Percentiles rank a stretch among this genome's conserved stretches.
phyloP scores from a whole-genome alignment of 2,888 invertebrate species.

The Patella caerulea region DNA sequence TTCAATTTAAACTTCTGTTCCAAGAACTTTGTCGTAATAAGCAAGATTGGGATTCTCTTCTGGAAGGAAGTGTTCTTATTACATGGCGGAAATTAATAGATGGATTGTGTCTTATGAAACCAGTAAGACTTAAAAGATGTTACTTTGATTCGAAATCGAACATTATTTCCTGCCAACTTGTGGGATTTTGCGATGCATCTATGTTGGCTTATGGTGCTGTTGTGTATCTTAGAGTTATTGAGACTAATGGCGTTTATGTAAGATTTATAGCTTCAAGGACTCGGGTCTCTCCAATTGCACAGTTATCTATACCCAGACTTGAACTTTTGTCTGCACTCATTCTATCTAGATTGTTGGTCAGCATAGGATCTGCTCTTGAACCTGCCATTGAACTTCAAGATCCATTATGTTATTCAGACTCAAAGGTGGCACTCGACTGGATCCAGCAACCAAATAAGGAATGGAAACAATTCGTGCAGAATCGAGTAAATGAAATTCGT shows the following conservation, averaged over 20 bases:
- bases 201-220: background rate
- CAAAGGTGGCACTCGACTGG: background rate
- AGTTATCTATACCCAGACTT: background rate
- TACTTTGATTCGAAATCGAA: background rate
- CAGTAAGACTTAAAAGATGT: background rate
- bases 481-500: background rate
- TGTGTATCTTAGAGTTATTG: background rate
- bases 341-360: background rate
- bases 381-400: background rate
- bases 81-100: background rate
- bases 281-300: background rate
- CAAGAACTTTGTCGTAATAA: background rate
- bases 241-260: background rate
- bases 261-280: background rate
- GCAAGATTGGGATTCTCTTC: background rate
- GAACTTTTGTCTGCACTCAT: background rate
- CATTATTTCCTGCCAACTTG: background rate
- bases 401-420: background rate
- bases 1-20: conserved; percentile 5
- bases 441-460: background rate
- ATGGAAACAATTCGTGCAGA: background rate
- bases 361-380: background rate
- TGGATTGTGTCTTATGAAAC: background rate
- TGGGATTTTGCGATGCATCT: background rate
- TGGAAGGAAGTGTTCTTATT: background rate